Percentiles rank a stretch among this genome's conserved stretches.
Evolutionary conservation across 2,113 vertebrate species (phyloP).

Genomic region (Corythoichthys haematopterus): DNA sequence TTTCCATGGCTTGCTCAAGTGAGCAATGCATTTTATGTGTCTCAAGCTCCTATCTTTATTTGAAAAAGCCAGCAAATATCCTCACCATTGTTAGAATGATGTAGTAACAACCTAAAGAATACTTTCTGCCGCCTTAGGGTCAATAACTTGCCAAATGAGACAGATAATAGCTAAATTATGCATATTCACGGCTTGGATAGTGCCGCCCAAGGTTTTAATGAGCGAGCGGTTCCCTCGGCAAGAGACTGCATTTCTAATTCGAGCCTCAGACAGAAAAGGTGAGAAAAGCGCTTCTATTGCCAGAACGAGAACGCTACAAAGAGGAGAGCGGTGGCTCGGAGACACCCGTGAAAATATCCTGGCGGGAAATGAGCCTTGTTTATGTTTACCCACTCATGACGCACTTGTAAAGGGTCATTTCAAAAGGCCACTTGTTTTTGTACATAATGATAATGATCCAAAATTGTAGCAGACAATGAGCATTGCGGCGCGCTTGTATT

Average conservation of each 20-base stretch:
- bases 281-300: slow-evolving; percentile 33
- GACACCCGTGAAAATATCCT: slow-evolving; percentile 6
- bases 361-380: neutral
- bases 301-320: slow-evolving; percentile 16
- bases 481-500: slow-evolving; percentile 33
- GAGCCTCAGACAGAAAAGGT: slow-evolving; percentile 46
- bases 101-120: neutral
- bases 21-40: too few relatives aligned
- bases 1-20: too few relatives aligned
- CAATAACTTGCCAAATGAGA: slow-evolving; percentile 19
- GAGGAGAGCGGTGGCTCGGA: neutral
- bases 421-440: neutral
- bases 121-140: slow-evolving; percentile 4
- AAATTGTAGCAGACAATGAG: slow-evolving; percentile 10
- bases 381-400: slow-evolving; percentile 14
- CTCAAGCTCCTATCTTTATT: too few relatives aligned
- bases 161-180: slow-evolving; percentile 54
- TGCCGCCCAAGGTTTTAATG: slow-evolving; percentile 54
- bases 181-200: slow-evolving; percentile 48
- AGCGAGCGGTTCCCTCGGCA: slow-evolving; percentile 32
- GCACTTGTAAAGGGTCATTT: neutral
- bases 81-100: slow-evolving; percentile 7
- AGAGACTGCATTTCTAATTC: slow-evolving; percentile 49
- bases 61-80: slow-evolving; percentile 3
- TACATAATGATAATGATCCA: slow-evolving; percentile 30